Evolutionary conservation across 2,888 invertebrate genomes (phyloP).

Genomic region (Hylaea fasciaria): DNA sequence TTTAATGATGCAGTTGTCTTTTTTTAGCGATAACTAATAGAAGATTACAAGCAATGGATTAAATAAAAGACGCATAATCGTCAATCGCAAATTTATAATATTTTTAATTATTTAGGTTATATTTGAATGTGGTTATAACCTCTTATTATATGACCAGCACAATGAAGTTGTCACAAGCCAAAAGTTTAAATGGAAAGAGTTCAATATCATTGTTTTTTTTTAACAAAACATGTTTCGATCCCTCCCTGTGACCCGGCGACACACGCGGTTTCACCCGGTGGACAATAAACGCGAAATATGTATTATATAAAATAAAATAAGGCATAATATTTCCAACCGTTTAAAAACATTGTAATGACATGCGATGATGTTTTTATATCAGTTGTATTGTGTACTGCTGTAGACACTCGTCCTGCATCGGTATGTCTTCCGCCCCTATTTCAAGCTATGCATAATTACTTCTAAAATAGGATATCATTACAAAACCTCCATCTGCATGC

Average conservation of each 20-base stretch:
- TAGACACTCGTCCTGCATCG: constrained; percentile 13
- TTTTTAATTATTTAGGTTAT: no score
- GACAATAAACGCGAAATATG: constrained; percentile 61
- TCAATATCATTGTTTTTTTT: background rate
- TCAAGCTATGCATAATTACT: constrained; percentile 12
- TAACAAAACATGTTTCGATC: constrained; percentile 39
- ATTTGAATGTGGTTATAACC: no score
- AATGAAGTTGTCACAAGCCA: no score
- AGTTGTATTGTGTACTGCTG: constrained; percentile 9
- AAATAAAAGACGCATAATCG: no score
- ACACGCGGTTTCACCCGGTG: constrained; percentile 59
- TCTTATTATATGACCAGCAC: no score
- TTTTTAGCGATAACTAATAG: no score
- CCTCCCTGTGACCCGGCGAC: constrained; percentile 62
- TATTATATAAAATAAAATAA: no score
- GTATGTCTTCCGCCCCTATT: constrained; percentile 34
- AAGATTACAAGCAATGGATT: no score
- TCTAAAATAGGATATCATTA: constrained; percentile 3
- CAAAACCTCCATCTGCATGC: background rate
- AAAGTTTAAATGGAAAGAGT: background rate
- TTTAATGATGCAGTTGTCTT: no score
- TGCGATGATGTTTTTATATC: constrained; percentile 16
- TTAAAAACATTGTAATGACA: constrained; percentile 47
- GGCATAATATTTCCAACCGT: constrained; percentile 51
- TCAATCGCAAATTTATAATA: no score